Evolutionary conservation across 2,113 vertebrate species (phyloP).

Genomic region (Ibidorhyncha struthersii): DNA sequence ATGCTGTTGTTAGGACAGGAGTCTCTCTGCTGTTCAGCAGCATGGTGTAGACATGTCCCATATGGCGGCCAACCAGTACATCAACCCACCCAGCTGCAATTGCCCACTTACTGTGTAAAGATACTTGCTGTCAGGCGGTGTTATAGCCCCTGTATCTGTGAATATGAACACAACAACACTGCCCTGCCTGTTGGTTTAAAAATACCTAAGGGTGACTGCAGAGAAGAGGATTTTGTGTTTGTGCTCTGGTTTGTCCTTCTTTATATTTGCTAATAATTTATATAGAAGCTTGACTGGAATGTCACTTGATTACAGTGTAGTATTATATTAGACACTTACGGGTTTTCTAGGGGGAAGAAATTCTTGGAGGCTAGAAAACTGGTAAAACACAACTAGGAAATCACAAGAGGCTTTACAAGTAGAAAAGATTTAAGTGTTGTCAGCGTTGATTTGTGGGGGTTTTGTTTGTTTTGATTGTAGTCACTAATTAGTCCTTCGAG

Average conservation of each 20-base stretch:
- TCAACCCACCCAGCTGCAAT: neutral
- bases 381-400: neutral
- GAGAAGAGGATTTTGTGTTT: neutral
- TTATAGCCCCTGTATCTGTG: neutral
- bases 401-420: neutral
- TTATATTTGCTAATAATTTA: neutral
- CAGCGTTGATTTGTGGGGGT: neutral
- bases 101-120: neutral
- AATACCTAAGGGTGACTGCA: neutral
- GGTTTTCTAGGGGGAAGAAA: neutral
- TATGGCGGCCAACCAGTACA: rapidly evolving
- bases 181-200: neutral
- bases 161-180: neutral
- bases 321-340: neutral
- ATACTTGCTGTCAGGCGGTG: neutral
- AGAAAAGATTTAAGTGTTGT: neutral
- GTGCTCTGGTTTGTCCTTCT: neutral
- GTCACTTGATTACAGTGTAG: neutral
- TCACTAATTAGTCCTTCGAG: neutral
- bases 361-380: neutral
- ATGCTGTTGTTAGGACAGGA: neutral
- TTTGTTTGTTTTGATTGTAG: neutral
- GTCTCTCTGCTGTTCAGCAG: neutral
- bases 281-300: neutral
- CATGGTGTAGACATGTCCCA: neutral